Percentiles rank a stretch among this genome's conserved stretches.
phyloP scores from a whole-genome alignment of 53 echinoderm and acorn worm species.

The Holothuria scabra region DNA sequence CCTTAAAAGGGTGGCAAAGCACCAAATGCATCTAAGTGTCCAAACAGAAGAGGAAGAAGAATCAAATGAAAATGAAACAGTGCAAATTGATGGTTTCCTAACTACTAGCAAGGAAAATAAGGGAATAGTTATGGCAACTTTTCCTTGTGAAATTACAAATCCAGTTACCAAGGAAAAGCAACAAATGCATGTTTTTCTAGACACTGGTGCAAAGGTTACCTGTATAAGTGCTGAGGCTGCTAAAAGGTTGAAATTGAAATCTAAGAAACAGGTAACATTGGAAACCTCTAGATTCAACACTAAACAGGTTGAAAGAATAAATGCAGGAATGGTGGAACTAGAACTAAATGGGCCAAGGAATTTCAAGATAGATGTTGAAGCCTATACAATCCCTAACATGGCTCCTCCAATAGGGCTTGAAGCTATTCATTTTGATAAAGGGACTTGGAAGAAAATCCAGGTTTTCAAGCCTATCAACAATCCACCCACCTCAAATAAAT shows the following conservation, averaged over 20 bases:
- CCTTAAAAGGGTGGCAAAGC: not conserved
- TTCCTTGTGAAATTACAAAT: no score
- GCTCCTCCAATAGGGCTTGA: not conserved
- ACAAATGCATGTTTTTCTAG: not conserved
- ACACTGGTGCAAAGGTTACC: conserved; percentile 18
- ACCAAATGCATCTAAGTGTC: conserved; percentile 1
- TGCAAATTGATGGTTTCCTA: no score
- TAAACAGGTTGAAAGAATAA: not conserved
- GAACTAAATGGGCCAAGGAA: conserved; percentile 9
- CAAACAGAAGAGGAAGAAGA: no score
- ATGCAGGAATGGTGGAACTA: conserved; percentile 5
- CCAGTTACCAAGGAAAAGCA: not conserved
- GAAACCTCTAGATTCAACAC: conserved; percentile 28
- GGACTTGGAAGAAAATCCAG: conserved; percentile 15
- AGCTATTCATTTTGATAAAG: conserved; percentile 10
- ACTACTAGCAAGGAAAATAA: not conserved
- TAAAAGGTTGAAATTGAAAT: not conserved
- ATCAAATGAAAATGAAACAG: no score
- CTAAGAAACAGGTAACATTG: conserved; percentile 15
- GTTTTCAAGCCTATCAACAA: not conserved
- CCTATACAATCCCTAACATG: conserved; percentile 1
- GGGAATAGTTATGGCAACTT: not conserved
- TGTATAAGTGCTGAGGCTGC: conserved; percentile 23
- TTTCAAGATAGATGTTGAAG: not conserved
- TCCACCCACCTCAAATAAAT: no score